Percentiles rank a stretch among this genome's conserved stretches.
These are phyloP conservation scores for Hofmannophila pseudospretella DNA, from an alignment of 2,888 invertebrate species.

Conservation along the genomic window DNA sequence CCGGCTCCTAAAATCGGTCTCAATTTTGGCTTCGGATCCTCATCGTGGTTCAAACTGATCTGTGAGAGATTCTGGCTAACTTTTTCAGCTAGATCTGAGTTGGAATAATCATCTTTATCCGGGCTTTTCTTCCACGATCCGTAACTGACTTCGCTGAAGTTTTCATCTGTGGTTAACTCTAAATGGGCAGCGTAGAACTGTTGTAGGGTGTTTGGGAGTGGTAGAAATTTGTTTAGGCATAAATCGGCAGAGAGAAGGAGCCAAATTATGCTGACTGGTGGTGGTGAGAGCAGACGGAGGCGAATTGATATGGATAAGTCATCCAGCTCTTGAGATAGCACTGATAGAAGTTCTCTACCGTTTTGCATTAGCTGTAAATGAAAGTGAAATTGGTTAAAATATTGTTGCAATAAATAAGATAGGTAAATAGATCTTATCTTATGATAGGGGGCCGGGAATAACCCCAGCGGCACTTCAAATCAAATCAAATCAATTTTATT, in stretches of 20 bases:
- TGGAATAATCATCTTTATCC: conserved; percentile 41
- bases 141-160: conserved; percentile 60
- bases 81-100: conserved; percentile 37
- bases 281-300: conserved; percentile 51
- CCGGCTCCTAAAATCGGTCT: conserved; percentile 67
- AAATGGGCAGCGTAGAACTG: conserved; percentile 68
- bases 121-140: conserved; percentile 65
- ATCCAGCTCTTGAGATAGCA: conserved; percentile 55
- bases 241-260: conserved; percentile 59
- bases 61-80: conserved; percentile 51
- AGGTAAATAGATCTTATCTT: too few relatives aligned
- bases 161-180: conserved; percentile 55
- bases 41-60: conserved; percentile 49
- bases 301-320: conserved; percentile 62
- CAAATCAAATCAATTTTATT: too few relatives aligned
- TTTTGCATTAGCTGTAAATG: conserved; percentile 69
- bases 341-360: conserved; percentile 58
- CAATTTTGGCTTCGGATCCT: conserved; percentile 57
- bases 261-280: conserved; percentile 62
- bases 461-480: too few relatives aligned
- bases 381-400: too few relatives aligned
- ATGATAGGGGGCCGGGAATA: too few relatives aligned
- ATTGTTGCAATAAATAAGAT: too few relatives aligned
- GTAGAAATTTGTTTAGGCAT: conserved; percentile 67
- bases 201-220: conserved; percentile 60